Evolutionary conservation across 1,140 invertebrate genomes (phyloP), one percentile per base, ranked within the genome.

Genomic region (Ips nitidus): DNA sequence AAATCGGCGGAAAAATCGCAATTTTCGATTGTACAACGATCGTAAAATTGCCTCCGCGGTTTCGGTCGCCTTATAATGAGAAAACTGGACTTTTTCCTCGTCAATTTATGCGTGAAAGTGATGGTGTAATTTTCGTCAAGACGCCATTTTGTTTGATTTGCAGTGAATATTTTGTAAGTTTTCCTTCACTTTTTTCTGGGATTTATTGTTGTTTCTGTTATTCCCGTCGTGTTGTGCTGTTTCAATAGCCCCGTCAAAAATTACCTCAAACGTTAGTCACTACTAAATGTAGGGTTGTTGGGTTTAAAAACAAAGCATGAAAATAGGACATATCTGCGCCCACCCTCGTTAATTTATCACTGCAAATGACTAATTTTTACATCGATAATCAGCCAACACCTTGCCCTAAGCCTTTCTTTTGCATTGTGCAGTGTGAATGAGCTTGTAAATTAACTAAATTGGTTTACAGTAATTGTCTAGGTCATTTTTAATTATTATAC

Each of bases 61-160:
- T 56, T 8, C n/a, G 37, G 41, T 36, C 40, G 36, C n/a, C 40
- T 53, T 71, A 70, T 59, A 43, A 68, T 75, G 71, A 71, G 69
- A 75, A 73, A 70, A 52, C 39, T 38, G 41, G 50, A n/a, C 53
- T 45, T 43, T 52, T 45, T 64, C 8, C n/a, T 36, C 43, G 39
- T 22, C 64, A 55, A 41, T 42, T 60, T 50, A 39, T 45, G 41
- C 57, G 63, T 71, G 69, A 66, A 71, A 71, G 69, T 71, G 63
- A 60, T 66, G 57, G 57, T 63, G 53, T 64, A 70, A 69, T 62
- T 71, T 75, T 71, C 43, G 41, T 68, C 38, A 41, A 72, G 74
- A 72, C 73, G 74, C 74, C 74, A 75, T 75, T 74, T 75, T 75
- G 72, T 74, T 74, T 75, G 71, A 69, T 73, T 71, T 67, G 53